Conservation (phyloP, 2,888 invertebrate genomes). For the Calameuta pallipes region DNA sequence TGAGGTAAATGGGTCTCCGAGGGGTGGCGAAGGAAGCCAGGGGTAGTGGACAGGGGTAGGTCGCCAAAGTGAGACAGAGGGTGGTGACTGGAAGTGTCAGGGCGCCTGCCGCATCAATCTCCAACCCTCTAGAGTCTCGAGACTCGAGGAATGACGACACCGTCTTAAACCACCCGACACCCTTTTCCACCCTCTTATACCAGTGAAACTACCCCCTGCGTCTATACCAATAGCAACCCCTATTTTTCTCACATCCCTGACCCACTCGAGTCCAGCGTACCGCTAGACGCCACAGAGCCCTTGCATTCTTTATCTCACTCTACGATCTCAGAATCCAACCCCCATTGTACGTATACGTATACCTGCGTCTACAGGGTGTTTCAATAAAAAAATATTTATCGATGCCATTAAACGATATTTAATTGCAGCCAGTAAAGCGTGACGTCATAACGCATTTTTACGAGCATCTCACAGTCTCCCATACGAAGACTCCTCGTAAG, state of each 20-base stretch:
- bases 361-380: no score
- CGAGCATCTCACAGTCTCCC: no score
- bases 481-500: no score
- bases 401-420: no score
- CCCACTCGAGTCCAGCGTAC: slow-evolving; percentile 4
- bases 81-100: slow-evolving; percentile 20
- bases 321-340: no score
- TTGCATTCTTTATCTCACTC: background rate
- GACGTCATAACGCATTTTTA: no score
- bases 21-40: background rate
- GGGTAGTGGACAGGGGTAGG: background rate
- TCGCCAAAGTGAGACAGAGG: slow-evolving; percentile 1
- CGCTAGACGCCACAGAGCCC: slow-evolving; percentile 9
- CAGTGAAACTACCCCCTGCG: background rate
- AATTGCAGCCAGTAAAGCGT: no score
- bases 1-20: background rate
- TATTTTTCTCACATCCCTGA: background rate
- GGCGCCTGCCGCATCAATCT: slow-evolving; percentile 30
- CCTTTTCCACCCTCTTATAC: background rate
- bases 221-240: slow-evolving; percentile 20
- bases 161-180: slow-evolving; percentile 1
- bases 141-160: slow-evolving; percentile 19
- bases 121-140: slow-evolving; percentile 19
- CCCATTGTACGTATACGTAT: no score
- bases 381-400: no score